These are phyloP conservation scores for Spea hammondii DNA, from an alignment of 2,797 vertebrate species.

Conservation along the genomic window DNA sequence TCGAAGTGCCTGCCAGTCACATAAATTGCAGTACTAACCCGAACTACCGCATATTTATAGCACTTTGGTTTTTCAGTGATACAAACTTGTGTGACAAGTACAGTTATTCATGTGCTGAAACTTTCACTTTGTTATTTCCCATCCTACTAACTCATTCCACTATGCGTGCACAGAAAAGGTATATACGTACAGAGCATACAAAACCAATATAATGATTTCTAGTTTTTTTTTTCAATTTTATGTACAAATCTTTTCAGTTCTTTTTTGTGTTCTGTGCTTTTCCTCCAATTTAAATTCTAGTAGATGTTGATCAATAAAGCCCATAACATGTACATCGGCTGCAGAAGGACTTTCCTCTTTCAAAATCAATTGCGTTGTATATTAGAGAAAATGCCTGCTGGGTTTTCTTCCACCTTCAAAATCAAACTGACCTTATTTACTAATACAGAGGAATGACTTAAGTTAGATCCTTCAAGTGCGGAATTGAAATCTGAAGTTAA, in stretches of 20 bases:
- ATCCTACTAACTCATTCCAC: slow-evolving; percentile 22
- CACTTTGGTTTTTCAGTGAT: slow-evolving; percentile 31
- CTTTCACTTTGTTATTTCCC: slow-evolving; percentile 22
- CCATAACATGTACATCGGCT: not conserved
- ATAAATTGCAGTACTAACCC: slow-evolving; percentile 47
- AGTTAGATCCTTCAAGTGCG: slow-evolving; percentile 29
- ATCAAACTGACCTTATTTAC: slow-evolving; percentile 23
- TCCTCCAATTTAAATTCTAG: not conserved
- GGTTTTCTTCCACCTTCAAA: slow-evolving; percentile 24
- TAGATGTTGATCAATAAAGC: slow-evolving; percentile 3
- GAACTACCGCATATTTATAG: slow-evolving; percentile 43
- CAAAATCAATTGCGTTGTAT: slow-evolving; percentile 11
- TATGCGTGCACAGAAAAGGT: not conserved
- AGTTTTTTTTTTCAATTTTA: not conserved
- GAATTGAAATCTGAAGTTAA: slow-evolving; percentile 34
- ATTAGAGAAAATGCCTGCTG: slow-evolving; percentile 17
- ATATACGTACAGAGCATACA: not conserved
- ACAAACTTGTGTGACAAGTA: slow-evolving; percentile 36
- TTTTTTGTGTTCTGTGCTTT: not conserved
- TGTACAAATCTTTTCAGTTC: not conserved
- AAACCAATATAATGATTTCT: not conserved
- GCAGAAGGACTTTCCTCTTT: slow-evolving; percentile 8
- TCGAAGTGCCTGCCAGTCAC: slow-evolving; percentile 48
- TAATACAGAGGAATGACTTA: slow-evolving; percentile 28
- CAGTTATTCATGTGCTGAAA: slow-evolving; percentile 32